These are phyloP conservation scores for Phacellophora camtschatica DNA, from an alignment of 30 jellyfish, hydroid and myxozoan genomes.

Conservation along the genomic window DNA sequence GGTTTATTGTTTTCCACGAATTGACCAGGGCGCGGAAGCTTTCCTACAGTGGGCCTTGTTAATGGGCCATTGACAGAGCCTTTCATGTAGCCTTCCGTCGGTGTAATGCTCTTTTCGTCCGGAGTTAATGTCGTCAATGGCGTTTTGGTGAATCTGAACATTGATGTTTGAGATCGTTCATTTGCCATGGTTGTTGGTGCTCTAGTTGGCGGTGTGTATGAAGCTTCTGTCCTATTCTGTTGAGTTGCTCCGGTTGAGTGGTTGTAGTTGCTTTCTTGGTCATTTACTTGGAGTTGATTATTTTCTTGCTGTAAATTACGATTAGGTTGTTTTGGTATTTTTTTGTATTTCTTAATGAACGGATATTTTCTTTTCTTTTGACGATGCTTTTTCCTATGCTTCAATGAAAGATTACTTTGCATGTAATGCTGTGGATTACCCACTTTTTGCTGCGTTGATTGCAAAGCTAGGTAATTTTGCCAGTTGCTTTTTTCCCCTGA, in stretches of 20 bases:
- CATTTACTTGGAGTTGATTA: neutral
- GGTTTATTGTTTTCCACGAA: neutral
- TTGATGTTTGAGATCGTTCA: neutral
- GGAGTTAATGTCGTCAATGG: slow-evolving; percentile 40
- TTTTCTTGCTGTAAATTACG: neutral
- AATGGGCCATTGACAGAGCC: slow-evolving; percentile 53
- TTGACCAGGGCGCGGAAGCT: neutral
- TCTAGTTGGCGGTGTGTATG: slow-evolving; percentile 1
- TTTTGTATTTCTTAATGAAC: neutral
- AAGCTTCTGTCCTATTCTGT: neutral
- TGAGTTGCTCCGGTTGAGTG: neutral
- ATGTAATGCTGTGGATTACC: neutral
- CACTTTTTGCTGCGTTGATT: neutral
- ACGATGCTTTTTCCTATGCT: neutral
- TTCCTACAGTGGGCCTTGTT: slow-evolving; percentile 52
- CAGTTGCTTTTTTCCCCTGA: slow-evolving; percentile 77
- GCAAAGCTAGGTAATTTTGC: slow-evolving; percentile 53
- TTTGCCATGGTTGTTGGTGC: slow-evolving; percentile 13
- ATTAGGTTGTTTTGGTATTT: slow-evolving; percentile 17
- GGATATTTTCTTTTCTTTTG: slow-evolving; percentile 12
- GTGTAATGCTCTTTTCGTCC: slow-evolving; percentile 49
- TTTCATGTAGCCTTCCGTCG: slow-evolving; percentile 10
- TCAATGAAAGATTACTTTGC: neutral
- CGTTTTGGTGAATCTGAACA: neutral
- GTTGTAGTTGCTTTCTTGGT: neutral